These are phyloP conservation scores for Bujurquina vittata DNA, from an alignment of 2,113 vertebrate species.

Conservation along the genomic window DNA sequence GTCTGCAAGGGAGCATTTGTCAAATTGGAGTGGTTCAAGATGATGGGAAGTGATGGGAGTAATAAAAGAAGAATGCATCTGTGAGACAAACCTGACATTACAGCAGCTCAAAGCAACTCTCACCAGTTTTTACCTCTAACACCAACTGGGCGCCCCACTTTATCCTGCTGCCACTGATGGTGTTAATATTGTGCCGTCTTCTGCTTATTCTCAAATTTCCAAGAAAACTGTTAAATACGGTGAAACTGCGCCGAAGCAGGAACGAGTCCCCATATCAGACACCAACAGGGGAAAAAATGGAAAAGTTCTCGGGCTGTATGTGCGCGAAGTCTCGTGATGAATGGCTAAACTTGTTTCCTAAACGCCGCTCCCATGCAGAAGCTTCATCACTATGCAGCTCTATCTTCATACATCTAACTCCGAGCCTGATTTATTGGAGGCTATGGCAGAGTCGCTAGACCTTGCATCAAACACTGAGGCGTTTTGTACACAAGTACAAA, in stretches of 20 bases:
- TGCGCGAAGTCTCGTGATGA: conserved; percentile 39
- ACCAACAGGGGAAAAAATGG: conserved; percentile 20
- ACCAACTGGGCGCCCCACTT: background rate
- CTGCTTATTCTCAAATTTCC: background rate
- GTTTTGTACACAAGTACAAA: conserved; percentile 17
- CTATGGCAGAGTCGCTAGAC: conserved; percentile 13
- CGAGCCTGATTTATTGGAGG: conserved; percentile 47
- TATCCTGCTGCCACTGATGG: conserved; percentile 19
- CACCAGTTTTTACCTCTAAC: background rate
- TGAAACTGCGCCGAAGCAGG: conserved; percentile 24
- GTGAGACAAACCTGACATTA: background rate
- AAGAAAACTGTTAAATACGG: background rate
- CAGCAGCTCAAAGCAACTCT: background rate
- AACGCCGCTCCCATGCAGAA: conserved; percentile 28
- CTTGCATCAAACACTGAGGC: conserved; percentile 32
- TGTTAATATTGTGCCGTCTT: background rate
- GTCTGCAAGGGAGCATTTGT: conserved; percentile 8
- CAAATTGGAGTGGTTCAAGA: background rate
- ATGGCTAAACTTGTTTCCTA: conserved; percentile 48
- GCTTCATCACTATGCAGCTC: conserved; percentile 60
- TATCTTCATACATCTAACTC: conserved; percentile 51
- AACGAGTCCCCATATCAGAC: background rate
- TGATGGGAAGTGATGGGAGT: background rate
- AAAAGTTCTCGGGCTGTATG: conserved; percentile 17
- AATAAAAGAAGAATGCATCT: background rate